These are phyloP conservation scores for Meteorus cinctellus DNA, from an alignment of 2,888 invertebrate genomes.

Conservation along the genomic window DNA sequence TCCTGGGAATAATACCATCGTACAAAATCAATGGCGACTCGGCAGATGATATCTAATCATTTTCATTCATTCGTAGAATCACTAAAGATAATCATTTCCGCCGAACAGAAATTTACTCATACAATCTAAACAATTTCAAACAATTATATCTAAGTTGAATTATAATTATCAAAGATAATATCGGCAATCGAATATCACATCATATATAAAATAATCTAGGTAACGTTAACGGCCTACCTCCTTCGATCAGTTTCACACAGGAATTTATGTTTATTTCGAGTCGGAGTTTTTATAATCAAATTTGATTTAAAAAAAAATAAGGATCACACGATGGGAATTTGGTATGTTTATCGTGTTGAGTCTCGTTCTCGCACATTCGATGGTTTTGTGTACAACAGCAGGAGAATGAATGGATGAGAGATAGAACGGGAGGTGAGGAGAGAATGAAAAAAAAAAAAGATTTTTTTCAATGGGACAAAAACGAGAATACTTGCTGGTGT, in stretches of 20 bases:
- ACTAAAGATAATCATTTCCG: no score
- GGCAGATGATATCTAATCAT: no score
- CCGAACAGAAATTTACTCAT: no score
- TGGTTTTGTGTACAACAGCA: not conserved
- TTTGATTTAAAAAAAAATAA: constrained; percentile 15
- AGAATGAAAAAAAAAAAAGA: constrained; percentile 36
- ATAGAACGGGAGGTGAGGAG: constrained; percentile 28
- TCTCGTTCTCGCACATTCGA: constrained; percentile 7
- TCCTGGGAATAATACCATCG: no score
- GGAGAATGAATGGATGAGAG: constrained; percentile 13
- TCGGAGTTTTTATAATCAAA: not conserved
- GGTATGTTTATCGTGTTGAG: constrained; percentile 2
- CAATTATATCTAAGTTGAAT: no score
- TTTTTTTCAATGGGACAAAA: not conserved
- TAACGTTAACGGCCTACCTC: not conserved
- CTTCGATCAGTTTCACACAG: not conserved
- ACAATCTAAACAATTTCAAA: no score
- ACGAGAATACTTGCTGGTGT: constrained; percentile 1
- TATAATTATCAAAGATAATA: no score
- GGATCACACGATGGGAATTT: not conserved
- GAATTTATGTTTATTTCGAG: not conserved
- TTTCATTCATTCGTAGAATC: no score
- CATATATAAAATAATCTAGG: not conserved
- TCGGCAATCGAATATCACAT: not conserved
- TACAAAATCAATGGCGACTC: no score